phyloP scores from a whole-genome alignment of 2,113 vertebrate species.

The Vulpes lagopus region DNA sequence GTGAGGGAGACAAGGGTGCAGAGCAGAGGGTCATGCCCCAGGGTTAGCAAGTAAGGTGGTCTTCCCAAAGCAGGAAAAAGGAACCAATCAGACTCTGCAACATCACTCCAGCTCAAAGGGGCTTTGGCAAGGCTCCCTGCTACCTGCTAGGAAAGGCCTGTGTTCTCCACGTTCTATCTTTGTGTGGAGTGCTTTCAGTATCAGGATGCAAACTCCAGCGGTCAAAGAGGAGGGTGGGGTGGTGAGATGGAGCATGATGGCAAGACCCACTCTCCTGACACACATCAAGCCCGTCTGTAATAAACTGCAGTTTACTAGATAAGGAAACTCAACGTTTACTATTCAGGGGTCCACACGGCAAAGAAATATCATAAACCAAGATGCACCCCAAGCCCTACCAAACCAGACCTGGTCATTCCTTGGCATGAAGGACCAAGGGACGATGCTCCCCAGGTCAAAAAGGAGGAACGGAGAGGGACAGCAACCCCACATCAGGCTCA shows the following conservation, averaged over 20 bases:
- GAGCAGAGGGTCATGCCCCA: background rate
- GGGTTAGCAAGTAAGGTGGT: rapidly evolving
- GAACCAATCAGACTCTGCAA: rapidly evolving
- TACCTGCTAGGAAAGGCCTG: background rate
- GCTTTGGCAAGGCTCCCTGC: background rate
- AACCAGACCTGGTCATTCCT: background rate
- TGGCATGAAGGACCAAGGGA: background rate
- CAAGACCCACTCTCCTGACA: background rate
- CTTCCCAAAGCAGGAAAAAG: no score
- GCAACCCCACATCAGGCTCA: background rate
- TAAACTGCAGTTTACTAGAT: no score
- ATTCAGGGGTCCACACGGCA: background rate
- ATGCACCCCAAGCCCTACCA: background rate
- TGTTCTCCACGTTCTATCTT: no score
- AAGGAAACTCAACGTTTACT: background rate
- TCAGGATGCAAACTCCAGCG: no score
- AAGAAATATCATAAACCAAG: background rate
- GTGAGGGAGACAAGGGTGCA: no score
- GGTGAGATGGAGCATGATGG: rapidly evolving
- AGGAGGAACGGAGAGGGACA: background rate
- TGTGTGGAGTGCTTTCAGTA: rapidly evolving
- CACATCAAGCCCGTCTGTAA: rapidly evolving
- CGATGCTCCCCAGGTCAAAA: no score
- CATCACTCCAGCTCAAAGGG: no score
- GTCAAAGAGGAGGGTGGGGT: rapidly evolving